Evolutionary conservation across 2,113 vertebrate genomes (phyloP), one percentile per base, ranked within the genome.

Genomic region (Eira barbara): DNA sequence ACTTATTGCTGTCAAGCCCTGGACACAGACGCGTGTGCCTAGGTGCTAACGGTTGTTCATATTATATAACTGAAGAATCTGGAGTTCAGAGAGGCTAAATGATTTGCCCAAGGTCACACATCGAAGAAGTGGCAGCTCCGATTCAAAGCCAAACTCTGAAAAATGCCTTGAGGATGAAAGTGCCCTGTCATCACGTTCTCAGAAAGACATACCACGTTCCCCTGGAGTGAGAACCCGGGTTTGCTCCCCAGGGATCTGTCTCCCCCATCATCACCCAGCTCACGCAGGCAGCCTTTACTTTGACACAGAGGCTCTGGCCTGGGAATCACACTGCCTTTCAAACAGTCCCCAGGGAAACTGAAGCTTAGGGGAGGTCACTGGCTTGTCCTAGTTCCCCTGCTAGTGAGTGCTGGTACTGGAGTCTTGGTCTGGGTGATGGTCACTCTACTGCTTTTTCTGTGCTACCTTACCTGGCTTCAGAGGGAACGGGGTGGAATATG

Each of bases 401-500:
- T 42, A 57, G 69, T 39, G 31, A 88, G 61, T 17, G 5, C 82
- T 36, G 17, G 71, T 8, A 7, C n/a, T 83, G 69, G 76, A 59
- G 25, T 20, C 78, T 31, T 29, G n/a, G 47, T 73, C 36, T 14
- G 20, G 7, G 15, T 49, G 55, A 73, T 6, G 18, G 34, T 86
- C n/a, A 14, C 27, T 20, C n/a, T 23, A 59, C 36, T 42, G 61
- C 4, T 34, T 63, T 73, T 80, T 47, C 13, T 47, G 15, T 27
- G 20, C 29, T 13, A 36, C 47, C 20, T 7, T 93, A 80, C 39
- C 20, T 57, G 31, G 27, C 31, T 90, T 86, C 36, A 34, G 11
- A 63, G 36, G 18, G 29, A 49, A 25, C 1, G 0, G 45, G 36
- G 45, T 0, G 1, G 55, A 34, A 2, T 0, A 4, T 7, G 63